phyloP scores from a whole-genome alignment of 2,113 vertebrate genomes.

The Arizona elegans region DNA sequence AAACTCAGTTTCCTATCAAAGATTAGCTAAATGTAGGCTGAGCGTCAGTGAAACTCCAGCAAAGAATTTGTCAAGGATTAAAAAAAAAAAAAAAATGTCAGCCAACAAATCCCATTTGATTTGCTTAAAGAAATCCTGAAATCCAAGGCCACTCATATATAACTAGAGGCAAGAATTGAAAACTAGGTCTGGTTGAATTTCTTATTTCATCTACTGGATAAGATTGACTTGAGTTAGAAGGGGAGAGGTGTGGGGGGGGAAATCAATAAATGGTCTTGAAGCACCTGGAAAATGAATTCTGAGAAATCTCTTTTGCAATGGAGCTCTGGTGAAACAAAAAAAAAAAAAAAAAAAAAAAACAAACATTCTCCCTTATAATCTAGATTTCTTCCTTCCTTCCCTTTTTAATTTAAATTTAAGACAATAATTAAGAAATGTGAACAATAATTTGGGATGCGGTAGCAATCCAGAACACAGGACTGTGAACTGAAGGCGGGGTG shows the following conservation, averaged over 20 bases:
- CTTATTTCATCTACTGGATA: no score
- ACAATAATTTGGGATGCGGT: background rate
- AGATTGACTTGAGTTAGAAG: no score
- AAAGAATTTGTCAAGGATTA: background rate
- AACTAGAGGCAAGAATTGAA: constrained; percentile 9
- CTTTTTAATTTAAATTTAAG: background rate
- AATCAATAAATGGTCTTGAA: no score
- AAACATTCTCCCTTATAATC: background rate
- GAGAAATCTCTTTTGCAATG: no score
- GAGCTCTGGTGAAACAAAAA: background rate
- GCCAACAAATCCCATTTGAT: constrained; percentile 16
- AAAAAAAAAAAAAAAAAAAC: background rate
- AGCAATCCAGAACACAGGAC: background rate
- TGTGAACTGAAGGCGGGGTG: background rate
- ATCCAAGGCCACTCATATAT: background rate
- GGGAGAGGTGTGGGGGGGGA: no score
- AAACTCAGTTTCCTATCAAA: constrained; percentile 35
- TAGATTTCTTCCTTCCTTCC: background rate
- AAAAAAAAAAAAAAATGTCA: background rate
- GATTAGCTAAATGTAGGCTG: constrained; percentile 37
- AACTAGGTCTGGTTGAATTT: background rate
- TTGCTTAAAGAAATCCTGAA: constrained; percentile 8
- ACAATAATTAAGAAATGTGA: background rate
- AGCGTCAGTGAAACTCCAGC: constrained; percentile 15
- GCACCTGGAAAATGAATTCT: no score